phyloP scores from a whole-genome alignment of 2,888 invertebrate species.

The Drosophila incognita region DNA sequence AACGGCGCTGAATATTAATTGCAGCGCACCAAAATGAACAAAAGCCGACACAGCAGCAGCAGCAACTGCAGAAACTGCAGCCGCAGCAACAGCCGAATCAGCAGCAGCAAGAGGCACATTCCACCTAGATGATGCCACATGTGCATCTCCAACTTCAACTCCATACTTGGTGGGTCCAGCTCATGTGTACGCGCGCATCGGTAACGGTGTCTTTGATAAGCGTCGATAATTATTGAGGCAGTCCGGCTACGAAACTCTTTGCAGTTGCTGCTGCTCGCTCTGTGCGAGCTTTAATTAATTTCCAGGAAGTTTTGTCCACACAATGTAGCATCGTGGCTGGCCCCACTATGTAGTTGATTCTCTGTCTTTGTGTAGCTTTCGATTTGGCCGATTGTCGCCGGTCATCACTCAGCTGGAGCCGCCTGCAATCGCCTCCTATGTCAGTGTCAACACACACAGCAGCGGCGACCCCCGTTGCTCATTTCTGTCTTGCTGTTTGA shows the following conservation, averaged over 20 bases:
- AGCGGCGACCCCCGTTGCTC: constrained; percentile 70
- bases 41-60: constrained; percentile 58
- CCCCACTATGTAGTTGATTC: neutral
- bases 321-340: constrained; percentile 11
- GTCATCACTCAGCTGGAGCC: constrained; percentile 76
- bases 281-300: constrained; percentile 76
- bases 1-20: constrained; percentile 85
- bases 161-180: constrained; percentile 60
- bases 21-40: constrained; percentile 81
- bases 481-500: constrained; percentile 75
- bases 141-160: constrained; percentile 23
- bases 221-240: constrained; percentile 83
- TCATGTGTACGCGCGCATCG: constrained; percentile 72
- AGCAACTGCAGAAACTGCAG: constrained; percentile 33
- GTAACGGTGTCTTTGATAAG: constrained; percentile 82
- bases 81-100: constrained; percentile 25
- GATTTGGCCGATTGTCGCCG: constrained; percentile 76
- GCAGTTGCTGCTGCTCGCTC: constrained; percentile 19
- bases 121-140: constrained; percentile 64
- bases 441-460: constrained; percentile 72
- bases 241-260: constrained; percentile 16
- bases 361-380: constrained; percentile 58
- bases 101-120: constrained; percentile 50
- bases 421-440: constrained; percentile 55
- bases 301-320: constrained; percentile 76